Evolutionary conservation across 2,797 vertebrate species (phyloP), one percentile per base, ranked within the genome.

Genomic region (Ambastaia sidthimunki): DNA sequence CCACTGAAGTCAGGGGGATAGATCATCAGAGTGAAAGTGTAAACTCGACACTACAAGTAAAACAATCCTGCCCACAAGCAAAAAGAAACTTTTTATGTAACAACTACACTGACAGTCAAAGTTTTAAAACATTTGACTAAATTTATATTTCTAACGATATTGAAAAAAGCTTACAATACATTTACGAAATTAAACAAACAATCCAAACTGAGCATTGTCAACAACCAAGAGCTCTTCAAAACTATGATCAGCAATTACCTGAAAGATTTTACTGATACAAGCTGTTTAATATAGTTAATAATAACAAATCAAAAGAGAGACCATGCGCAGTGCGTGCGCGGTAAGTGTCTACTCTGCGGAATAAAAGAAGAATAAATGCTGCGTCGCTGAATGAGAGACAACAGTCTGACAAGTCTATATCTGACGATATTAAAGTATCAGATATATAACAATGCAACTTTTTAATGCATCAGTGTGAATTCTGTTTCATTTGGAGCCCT

Each of bases 1-100:
- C 41, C 41, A 44, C 41, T 11, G 9, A 65, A 76, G 10, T 44
- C 41, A 60, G n/a, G 19, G 16, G 47, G 47, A n/a, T 7, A 18
- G 37, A 74, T 52, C 55, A 72, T 57, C 37, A n/a, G 50, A 10
- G 63, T 44, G 21, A 57, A 47, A 41, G 50, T 34, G 47, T 48
- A 54, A 55, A 41, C 9, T 18, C 21, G 63, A 74, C 28, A 52
- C 50, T 18, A 28, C 19, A 44, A 74, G 44, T 3, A 19, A 28
- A 63, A 74, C 44, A 50, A 50, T 1, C 37, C 41, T 44, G 9
- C 41, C 41, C 41, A 37, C 41, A 44, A 10, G 9, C 9, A 44
- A 44, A 44, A 44, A 28, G n/a, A 28, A 28, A 28, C 1, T 37
- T 37, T 44, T 44, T 44, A 44, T 11, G 41, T 44, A 44, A 7